Conservation (phyloP, 1,140 invertebrate genomes). For the Melanaphis sacchari region DNA sequence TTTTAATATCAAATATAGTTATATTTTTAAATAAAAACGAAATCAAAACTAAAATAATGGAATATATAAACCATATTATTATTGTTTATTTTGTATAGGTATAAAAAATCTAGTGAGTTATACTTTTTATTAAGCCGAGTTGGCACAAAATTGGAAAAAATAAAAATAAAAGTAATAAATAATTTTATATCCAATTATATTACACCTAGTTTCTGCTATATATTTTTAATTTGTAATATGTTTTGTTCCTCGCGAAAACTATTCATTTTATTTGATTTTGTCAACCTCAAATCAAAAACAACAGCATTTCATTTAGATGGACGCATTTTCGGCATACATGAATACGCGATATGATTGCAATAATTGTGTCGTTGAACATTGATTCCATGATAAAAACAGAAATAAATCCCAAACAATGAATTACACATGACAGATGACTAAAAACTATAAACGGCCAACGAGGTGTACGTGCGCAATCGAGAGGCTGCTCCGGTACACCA, state of each 20-base stretch:
- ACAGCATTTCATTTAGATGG: background rate
- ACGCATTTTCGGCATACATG: too few relatives aligned
- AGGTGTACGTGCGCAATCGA: background rate
- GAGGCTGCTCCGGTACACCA: background rate
- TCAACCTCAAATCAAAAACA: background rate
- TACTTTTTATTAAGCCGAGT: background rate
- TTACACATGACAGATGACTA: background rate
- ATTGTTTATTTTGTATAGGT: background rate
- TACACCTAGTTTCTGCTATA: background rate
- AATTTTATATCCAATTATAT: background rate
- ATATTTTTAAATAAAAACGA: background rate
- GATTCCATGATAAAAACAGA: background rate
- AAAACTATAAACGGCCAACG: background rate
- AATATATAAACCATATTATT: background rate
- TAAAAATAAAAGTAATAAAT: background rate
- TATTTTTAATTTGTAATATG: background rate
- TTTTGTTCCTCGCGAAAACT: background rate
- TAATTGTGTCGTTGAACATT: background rate
- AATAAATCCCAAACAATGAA: slow-evolving; percentile 20
- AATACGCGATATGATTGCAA: background rate
- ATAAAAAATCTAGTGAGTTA: background rate
- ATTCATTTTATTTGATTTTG: background rate
- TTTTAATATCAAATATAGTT: background rate
- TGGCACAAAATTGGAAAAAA: background rate
- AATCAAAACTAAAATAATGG: background rate